Base-by-base conservation (phyloP, 1,140 invertebrate species). In the Sinella curviseta region DNA sequence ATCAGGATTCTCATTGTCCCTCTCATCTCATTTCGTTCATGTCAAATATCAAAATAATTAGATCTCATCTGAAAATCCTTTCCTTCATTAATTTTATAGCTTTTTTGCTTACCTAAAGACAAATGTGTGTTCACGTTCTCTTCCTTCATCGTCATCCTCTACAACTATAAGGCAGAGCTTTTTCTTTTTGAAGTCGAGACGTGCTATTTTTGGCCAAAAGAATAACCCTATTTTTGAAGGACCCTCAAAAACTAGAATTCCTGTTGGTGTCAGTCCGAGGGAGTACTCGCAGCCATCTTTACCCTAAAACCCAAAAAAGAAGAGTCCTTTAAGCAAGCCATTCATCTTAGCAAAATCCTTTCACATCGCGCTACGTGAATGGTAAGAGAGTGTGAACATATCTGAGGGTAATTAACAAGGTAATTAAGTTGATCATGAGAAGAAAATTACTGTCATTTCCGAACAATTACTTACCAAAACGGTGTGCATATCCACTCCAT, bases 201-300 rank as follows among this genome's bases (percentile, higher is more conserved):
- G 93, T 82, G 95, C 93, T 84, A 97, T 96, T 80, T 84, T 84
- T n/a, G 83, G 83, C 98, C 98, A 99, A 87, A 98, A 98, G 87
- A 99, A 99, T 0, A 99, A 89, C 0, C 97, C 98, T 84, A 99
- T 99, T 89, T 99, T 99, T 85, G 95, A 94, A 73, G 88, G 88
- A 28, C 95, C 95, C 87, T 99, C 97, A 87, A 99, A 98, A 0
- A 99, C 97, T 14, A 99, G 88, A 84, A 99, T 97, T 0, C 98
- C 94, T 17, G 96, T 98, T 34, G 98, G 98, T 1, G 97, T 99
- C 2, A 99, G 88, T 0, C 98, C 98, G n/a, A 99, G 88, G 77
- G 93, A 93, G 87, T 99, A 99, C 86, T 97, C 95, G 88, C 94
- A 95, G 14, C 94, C 93, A 88, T 99, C 98, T 89, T 98, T 97